phyloP scores from a whole-genome alignment of 2,888 invertebrate genomes.

The Aporophyla lueneburgensis region DNA sequence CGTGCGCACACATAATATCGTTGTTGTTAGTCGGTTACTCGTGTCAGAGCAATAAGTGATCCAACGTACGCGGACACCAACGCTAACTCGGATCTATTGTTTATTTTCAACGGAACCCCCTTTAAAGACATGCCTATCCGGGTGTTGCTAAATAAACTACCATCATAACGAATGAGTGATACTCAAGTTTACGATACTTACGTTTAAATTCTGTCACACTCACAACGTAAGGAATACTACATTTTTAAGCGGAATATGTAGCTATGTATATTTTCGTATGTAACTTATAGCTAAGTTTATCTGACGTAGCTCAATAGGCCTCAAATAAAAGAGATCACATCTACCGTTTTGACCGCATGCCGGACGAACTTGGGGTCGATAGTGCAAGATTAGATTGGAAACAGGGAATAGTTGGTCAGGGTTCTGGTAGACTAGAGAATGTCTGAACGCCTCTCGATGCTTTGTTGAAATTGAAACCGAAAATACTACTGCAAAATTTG shows the following conservation, averaged over 20 bases:
- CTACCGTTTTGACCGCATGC: no score
- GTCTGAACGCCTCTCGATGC: background rate
- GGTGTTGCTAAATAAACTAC: slow-evolving; percentile 16
- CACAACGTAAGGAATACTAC: no score
- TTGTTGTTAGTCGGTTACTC: slow-evolving; percentile 62
- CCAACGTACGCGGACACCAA: slow-evolving; percentile 12
- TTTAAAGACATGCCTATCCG: background rate
- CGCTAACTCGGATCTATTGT: background rate
- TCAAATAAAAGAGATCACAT: slow-evolving; percentile 4
- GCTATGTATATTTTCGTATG: background rate
- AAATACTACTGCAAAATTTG: no score
- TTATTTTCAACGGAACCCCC: slow-evolving; percentile 3
- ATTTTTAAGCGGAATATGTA: background rate
- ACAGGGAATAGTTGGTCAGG: background rate
- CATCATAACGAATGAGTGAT: background rate
- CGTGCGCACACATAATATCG: slow-evolving; percentile 59
- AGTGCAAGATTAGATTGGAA: slow-evolving; percentile 3
- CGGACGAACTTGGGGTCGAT: background rate
- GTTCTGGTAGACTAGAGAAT: background rate
- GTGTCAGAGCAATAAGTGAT: slow-evolving; percentile 48
- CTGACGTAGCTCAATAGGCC: background rate
- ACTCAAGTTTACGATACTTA: background rate
- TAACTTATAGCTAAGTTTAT: background rate
- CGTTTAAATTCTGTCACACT: no score
- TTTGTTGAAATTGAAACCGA: background rate